Evolutionary conservation across 2,797 vertebrate species (phyloP).

Genomic region (Acrossocheilus fasciatus): DNA sequence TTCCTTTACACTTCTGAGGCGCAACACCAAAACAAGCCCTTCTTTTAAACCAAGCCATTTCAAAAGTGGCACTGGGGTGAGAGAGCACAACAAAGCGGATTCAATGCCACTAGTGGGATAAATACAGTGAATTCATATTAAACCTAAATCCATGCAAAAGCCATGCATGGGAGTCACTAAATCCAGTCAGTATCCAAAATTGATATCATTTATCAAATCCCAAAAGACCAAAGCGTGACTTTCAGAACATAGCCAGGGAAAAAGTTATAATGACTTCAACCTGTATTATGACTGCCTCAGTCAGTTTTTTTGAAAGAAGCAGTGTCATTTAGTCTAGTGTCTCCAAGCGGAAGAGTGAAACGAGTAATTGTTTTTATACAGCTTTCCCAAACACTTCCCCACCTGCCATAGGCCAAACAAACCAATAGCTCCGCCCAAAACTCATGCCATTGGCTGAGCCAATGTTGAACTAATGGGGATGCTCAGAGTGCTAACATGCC

Average conservation of each 20-base stretch:
- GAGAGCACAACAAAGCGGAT: conserved; percentile 16
- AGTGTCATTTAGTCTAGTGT: background rate
- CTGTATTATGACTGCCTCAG: background rate
- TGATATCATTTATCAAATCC: conserved; percentile 23
- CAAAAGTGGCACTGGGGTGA: conserved; percentile 25
- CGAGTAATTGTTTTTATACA: background rate
- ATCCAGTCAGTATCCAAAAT: background rate
- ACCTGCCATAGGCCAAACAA: background rate
- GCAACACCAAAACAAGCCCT: conserved; percentile 48
- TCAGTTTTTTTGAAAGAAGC: background rate
- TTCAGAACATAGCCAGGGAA: background rate
- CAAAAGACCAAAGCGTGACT: conserved; percentile 1
- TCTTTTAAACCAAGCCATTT: conserved; percentile 44
- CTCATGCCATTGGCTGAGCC: background rate
- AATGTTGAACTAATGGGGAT: background rate
- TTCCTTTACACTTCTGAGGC: conserved; percentile 33
- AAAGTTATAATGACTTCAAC: background rate
- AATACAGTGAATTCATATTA: conserved; percentile 17
- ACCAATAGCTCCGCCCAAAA: background rate
- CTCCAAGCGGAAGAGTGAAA: too few species aligned
- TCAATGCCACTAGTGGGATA: background rate
- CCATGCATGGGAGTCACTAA: conserved; percentile 12
- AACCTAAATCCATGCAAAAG: conserved; percentile 25
- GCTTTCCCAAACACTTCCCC: background rate
- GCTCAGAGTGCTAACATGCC: background rate